phyloP scores from a whole-genome alignment of 1,140 invertebrate genomes.

The Rhyacophila brunnea region DNA sequence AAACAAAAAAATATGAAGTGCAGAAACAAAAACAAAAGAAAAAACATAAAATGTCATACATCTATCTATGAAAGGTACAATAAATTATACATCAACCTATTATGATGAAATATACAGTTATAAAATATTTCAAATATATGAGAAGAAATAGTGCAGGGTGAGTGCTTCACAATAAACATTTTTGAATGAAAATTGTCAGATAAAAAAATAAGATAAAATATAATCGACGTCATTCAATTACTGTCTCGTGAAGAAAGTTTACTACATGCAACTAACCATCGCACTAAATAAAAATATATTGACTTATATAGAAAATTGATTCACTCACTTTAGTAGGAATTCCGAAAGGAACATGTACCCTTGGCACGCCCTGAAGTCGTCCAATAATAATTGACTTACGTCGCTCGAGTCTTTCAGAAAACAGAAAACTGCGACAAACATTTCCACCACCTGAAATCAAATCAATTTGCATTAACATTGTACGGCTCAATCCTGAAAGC shows the following conservation, averaged over 20 bases:
- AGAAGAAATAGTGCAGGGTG: too few relatives aligned
- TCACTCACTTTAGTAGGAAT: conserved; percentile 84
- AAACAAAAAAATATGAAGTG: conserved; percentile 38
- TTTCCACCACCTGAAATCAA: conserved; percentile 76
- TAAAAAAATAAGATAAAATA: too few relatives aligned
- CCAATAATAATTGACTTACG: conserved; percentile 88
- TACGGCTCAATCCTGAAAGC: too few relatives aligned
- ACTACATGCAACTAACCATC: too few relatives aligned
- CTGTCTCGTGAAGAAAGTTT: too few relatives aligned
- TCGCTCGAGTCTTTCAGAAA: conserved; percentile 98
- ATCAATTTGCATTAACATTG: not conserved
- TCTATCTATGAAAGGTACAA: too few relatives aligned
- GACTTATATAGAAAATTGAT: too few relatives aligned
- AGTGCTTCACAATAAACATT: conserved; percentile 7
- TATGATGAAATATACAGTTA: too few relatives aligned
- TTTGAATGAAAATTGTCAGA: not conserved
- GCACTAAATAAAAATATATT: not conserved
- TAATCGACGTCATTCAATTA: too few relatives aligned
- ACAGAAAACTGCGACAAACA: conserved; percentile 98
- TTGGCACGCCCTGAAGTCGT: conserved; percentile 93
- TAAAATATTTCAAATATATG: conserved; percentile 1
- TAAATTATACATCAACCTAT: too few relatives aligned
- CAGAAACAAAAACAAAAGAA: conserved; percentile 23
- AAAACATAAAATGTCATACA: conserved; percentile 13
- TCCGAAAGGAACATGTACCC: conserved; percentile 94